phyloP scores from a whole-genome alignment of 1,140 invertebrate species.

The Drosophila parabipectinata region DNA sequence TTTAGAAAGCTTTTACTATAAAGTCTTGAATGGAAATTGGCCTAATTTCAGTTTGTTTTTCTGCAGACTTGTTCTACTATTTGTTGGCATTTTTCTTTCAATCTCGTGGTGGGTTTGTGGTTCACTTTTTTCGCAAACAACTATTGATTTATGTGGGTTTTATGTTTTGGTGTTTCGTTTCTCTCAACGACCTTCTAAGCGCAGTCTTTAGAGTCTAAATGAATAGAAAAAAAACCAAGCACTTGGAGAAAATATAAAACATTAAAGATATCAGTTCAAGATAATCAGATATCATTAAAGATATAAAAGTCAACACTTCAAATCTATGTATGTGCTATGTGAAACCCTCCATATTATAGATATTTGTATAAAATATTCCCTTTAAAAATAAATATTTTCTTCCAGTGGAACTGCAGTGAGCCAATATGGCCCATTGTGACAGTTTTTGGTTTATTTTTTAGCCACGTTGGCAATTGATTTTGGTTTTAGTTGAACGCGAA shows the following conservation, averaged over 20 bases:
- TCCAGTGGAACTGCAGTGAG: conserved; percentile 1
- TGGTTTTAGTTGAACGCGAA: conserved; percentile 62
- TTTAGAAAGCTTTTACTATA: neutral
- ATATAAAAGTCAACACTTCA: too few relatives aligned
- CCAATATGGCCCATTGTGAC: conserved; percentile 38
- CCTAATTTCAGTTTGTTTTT: neutral
- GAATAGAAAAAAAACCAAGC: neutral
- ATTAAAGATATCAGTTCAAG: neutral
- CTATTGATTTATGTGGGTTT: conserved; percentile 47
- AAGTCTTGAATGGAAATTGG: too few relatives aligned
- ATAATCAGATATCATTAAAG: too few relatives aligned
- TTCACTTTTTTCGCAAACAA: conserved; percentile 9
- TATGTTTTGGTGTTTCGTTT: conserved; percentile 40
- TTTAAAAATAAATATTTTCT: neutral
- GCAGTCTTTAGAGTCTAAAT: conserved; percentile 1
- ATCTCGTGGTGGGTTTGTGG: neutral
- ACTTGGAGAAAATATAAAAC: conserved; percentile 10
- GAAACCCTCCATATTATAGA: too few relatives aligned
- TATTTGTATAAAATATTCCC: neutral
- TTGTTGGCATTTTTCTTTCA: neutral
- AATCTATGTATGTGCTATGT: too few relatives aligned
- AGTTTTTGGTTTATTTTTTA: conserved; percentile 34
- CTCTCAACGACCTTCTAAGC: conserved; percentile 15
- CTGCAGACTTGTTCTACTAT: neutral
- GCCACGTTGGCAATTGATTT: conserved; percentile 61